Evolutionary conservation across 2,888 invertebrate genomes (phyloP), one percentile per base, ranked within the genome.

Genomic region (Leucoma salicis): DNA sequence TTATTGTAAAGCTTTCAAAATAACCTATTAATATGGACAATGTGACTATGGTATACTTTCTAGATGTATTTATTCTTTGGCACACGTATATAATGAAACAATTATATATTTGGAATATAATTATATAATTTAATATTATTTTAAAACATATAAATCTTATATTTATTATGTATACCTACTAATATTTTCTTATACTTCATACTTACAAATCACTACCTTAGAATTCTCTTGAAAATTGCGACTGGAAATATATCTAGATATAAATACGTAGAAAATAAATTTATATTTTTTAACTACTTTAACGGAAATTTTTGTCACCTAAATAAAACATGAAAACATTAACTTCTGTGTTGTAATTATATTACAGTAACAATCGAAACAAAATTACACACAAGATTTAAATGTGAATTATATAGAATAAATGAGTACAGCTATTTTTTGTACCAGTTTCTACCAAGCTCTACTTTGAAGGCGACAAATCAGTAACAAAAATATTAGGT

Each of bases 361-460:
- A 48, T 49, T 43, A 37, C 40, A 48, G 31, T 29, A 50, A 53
- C 51, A 52, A 50, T 46, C 33, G 52, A 55, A 57, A 60, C 60
- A 57, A 60, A 55, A 45, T 49, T 44, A 31, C 27, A 37, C 16
- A 24, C 39, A 28, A 28, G 32, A 40, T 39, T 28, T 25, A 32
- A 15, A 35, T 32, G 42, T 52, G 52, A 35, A 38, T 55, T 39
- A 28, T 52, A 53, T 51, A 46, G 31, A 47, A 68, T 66, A 70
- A 71, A 52, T 70, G 74, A 71, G 72, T 75, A 70, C 75, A 69
- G 70, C 57, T 38, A 14, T 28, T 42, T 45, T 43, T 58, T 46
- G 42, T 43, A 53, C 46, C 54, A 49, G 62, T 56, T 53, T 44
- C 63, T 74, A 79, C 70, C 66, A 70, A 77, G 70, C 66, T 72